Evolutionary conservation across 2,797 vertebrate species (phyloP).

Genomic region (Zenarchopterus dispar): DNA sequence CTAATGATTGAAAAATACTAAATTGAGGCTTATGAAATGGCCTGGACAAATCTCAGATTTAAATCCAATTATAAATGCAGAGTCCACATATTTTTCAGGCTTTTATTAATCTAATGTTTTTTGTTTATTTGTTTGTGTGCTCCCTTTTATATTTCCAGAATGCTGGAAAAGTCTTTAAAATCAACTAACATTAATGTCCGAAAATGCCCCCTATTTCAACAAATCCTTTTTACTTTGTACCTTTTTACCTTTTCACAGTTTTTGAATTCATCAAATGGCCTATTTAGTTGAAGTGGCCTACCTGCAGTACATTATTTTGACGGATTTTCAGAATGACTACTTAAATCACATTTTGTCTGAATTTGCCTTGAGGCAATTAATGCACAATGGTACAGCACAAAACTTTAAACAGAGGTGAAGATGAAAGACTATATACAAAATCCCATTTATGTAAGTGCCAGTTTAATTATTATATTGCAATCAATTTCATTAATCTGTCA

Average conservation of each 20-base stretch:
- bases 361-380: slow-evolving; percentile 48
- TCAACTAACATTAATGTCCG: background rate
- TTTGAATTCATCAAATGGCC: slow-evolving; percentile 21
- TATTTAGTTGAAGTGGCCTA: slow-evolving; percentile 27
- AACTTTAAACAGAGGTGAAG: slow-evolving; percentile 30
- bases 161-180: too few species aligned
- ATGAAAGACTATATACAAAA: slow-evolving; percentile 45
- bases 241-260: slow-evolving; percentile 18
- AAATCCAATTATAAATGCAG: background rate
- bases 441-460: slow-evolving; percentile 19
- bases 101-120: too few species aligned
- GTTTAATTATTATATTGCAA: slow-evolving; percentile 44
- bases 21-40: background rate
- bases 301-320: slow-evolving; percentile 16
- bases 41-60: background rate
- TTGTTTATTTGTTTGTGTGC: too few species aligned
- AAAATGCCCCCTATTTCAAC: background rate
- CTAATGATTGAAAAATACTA: background rate
- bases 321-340: slow-evolving; percentile 27
- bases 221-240: slow-evolving; percentile 4
- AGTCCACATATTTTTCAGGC: too few species aligned
- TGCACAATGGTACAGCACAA: slow-evolving; percentile 33
- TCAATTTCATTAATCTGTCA: slow-evolving; percentile 40
- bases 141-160: too few species aligned
- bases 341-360: slow-evolving; percentile 34